phyloP scores from a whole-genome alignment of 2,888 invertebrate species.

The Epirrhoe tristata region DNA sequence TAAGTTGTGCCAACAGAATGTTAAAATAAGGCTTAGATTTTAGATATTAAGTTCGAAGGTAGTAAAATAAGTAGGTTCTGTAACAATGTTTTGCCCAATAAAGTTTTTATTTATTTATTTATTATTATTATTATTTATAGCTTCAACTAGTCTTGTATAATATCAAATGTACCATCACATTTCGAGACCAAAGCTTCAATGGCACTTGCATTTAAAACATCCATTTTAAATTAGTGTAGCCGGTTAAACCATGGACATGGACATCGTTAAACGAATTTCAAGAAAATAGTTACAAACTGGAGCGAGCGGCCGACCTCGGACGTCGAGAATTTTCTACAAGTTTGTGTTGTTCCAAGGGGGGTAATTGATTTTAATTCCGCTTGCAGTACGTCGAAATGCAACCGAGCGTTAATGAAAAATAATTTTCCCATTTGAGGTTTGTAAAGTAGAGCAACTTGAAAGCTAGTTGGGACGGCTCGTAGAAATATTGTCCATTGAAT shows the following conservation, averaged over 20 bases:
- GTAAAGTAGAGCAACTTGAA: conserved; percentile 38
- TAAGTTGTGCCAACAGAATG: no score
- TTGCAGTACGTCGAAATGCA: conserved; percentile 69
- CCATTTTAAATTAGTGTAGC: conserved; percentile 45
- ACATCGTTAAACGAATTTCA: conserved; percentile 52
- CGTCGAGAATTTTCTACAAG: conserved; percentile 61
- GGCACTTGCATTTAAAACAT: conserved; percentile 38
- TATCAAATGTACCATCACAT: neutral
- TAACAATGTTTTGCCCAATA: no score
- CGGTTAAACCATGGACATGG: conserved; percentile 46
- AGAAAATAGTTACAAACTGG: conserved; percentile 59
- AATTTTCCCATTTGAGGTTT: conserved; percentile 72
- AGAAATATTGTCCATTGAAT: conserved; percentile 66
- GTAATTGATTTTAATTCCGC: conserved; percentile 80
- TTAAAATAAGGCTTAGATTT: no score
- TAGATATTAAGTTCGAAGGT: no score
- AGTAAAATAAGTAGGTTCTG: no score
- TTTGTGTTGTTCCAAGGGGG: conserved; percentile 68
- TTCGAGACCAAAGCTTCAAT: neutral
- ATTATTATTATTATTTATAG: no score
- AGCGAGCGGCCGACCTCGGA: conserved; percentile 35
- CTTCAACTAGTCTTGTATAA: conserved; percentile 5
- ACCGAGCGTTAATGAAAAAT: conserved; percentile 78
- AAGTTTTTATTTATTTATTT: no score
- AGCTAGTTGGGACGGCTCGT: conserved; percentile 42